Evolutionary conservation across 1,140 invertebrate species (phyloP), one percentile per base, ranked within the genome.

Genomic region (Parasteatoda tepidariorum): DNA sequence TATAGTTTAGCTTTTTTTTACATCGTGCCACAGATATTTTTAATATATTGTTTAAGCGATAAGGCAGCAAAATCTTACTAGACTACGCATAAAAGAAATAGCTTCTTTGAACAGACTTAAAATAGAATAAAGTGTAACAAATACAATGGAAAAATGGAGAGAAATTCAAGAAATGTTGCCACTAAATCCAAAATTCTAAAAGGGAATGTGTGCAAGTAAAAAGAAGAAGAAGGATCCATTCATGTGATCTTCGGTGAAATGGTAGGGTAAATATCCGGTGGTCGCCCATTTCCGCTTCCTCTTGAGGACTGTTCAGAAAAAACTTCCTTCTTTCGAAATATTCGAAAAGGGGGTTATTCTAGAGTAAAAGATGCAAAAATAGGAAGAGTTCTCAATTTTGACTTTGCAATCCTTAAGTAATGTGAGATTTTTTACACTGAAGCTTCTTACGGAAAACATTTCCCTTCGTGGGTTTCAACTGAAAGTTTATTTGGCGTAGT

Each of bases 211-310:
- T 18, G 38, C 38, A 48, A 48, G 38, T 48, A 18, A 48, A n/a
- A n/a, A n/a, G n/a, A n/a, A n/a, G n/a, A n/a, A n/a, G n/a, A n/a
- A n/a, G n/a, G n/a, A 48, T 18, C 9, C 18, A 13, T 48, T 48
- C 18, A 48, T 48, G 54, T 61, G 55, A 61, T 61, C 73, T 38
- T 41, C 31, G 59, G 24, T 61, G 70, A 57, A 73, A 73, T 73
- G 55, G 28, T 57, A 61, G 73, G n/a, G 73, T 61, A 75, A 75
- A 75, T 75, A 75, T 75, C 73, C 73, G 73, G 73, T 62, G 73
- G 55, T 55, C 73, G 34, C 73, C 73, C 33, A 75, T 75, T 75
- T 75, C 73, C 73, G 73, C 33, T 75, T 75, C 73, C 73, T 30
- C 9, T 11, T 22, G 73, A 61, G 59, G 41, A 34, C 13, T 26